Conservation (phyloP, 2,113 vertebrate genomes). For the Podarcis cretensis region DNA sequence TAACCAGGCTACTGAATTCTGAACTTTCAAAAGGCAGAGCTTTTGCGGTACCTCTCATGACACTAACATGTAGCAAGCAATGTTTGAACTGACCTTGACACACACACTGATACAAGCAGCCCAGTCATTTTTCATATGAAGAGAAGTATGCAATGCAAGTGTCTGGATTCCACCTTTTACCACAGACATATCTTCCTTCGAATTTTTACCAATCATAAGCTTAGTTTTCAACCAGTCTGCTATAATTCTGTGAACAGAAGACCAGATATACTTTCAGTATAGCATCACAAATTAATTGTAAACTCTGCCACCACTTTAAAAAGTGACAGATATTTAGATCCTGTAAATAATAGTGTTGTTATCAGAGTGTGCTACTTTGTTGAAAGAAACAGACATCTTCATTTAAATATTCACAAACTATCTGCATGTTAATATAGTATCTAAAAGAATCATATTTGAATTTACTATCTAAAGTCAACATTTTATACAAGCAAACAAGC, state of each 20-base stretch:
- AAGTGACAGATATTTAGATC: background rate
- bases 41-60: background rate
- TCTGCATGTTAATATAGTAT: background rate
- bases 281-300: background rate
- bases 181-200: conserved; percentile 15
- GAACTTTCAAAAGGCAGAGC: background rate
- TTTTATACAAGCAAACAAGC: background rate
- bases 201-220: conserved; percentile 70
- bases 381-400: background rate
- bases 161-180: conserved; percentile 78
- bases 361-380: background rate
- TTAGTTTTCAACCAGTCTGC: conserved; percentile 92
- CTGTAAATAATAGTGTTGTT: background rate
- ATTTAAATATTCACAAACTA: background rate
- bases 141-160: conserved; percentile 72
- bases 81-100: conserved; percentile 78
- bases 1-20: background rate
- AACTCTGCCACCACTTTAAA: background rate
- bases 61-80: background rate
- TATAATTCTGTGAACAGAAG: conserved; percentile 77
- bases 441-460: background rate
- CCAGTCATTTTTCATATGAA: conserved; percentile 59
- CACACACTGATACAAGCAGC: conserved; percentile 79
- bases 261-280: background rate
- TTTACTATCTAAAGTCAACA: background rate